A percentile compares a stretch with the other conserved stretches of the same genome.
Evolutionary conservation across 2,797 vertebrate genomes (phyloP).

Genomic region (Dendrocincla tyrannina): DNA sequence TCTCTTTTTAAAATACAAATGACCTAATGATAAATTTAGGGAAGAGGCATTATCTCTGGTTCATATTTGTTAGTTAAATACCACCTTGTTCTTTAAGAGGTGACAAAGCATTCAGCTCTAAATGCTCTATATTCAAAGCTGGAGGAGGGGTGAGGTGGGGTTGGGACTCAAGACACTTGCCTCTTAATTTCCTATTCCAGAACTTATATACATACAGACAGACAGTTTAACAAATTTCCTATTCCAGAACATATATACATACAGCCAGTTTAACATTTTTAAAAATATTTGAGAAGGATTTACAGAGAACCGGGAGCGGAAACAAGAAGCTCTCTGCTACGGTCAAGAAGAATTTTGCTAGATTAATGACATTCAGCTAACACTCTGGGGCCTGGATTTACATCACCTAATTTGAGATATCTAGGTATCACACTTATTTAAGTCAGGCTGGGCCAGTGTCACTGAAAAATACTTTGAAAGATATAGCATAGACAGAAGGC

Average conservation of each 20-base stretch:
- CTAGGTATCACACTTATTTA: neutral
- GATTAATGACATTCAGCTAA: neutral
- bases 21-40: neutral
- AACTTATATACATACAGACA: neutral
- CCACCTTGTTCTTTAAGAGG: neutral
- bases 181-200: neutral
- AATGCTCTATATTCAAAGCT: neutral
- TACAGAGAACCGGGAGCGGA: neutral
- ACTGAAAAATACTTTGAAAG: neutral
- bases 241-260: neutral
- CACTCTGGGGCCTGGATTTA: neutral
- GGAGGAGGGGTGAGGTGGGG: fast-evolving
- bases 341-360: neutral
- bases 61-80: neutral
- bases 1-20: neutral
- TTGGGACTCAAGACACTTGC: neutral
- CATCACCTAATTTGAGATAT: neutral
- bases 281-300: neutral
- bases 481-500: neutral
- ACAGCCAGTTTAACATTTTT: neutral
- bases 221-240: neutral
- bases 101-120: neutral
- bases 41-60: neutral
- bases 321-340: neutral
- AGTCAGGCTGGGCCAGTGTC: neutral